Base-by-base conservation (phyloP, 2,888 invertebrate species). In the Drosophila prolongata region DNA sequence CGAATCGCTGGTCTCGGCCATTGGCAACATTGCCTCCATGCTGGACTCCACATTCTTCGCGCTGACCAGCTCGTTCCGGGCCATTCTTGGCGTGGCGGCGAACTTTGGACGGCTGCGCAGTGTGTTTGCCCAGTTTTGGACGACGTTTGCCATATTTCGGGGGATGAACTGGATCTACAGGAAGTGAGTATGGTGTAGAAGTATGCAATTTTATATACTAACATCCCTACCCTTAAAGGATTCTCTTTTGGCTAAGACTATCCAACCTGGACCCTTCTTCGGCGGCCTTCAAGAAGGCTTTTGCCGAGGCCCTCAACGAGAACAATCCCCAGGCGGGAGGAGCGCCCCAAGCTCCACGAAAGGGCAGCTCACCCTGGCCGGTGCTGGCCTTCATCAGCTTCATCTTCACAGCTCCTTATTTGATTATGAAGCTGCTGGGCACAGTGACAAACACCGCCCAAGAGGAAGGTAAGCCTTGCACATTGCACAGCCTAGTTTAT, bases 1-100 rank as follows among this genome's bases (percentile, higher is more conserved):
- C 78, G 98, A 99, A 92, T 96, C 97, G 56, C 93, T 98, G 19
- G 97, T 98, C 2, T 95, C 96, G 79, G 98, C 99, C 0, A 97
- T 99, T 78, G 96, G 96, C 16, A 98, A 99, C 56, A 95, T 99
- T 3, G 97, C 98, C 3, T 97, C 98, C 95, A 98, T 99, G 98
- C 92, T 99, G 61, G 99, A 99, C 90, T 98, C 98, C 24, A 98
- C 99, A 47, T 98, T 98, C 92, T 97, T 97, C 90, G 98, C 99
- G 3, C 94, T 99, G 89, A 97, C 98, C 19, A 98, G 97, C 91
- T 98, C 99, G 0, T 99, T 99, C 91, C 94, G 97, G 85, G 99
- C 99, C 56, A 97, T 99, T 76, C 93, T 99, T 55, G 98, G 98
- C 67, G 98, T 99, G 1, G 98, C 98, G 8, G 98, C 99, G 78